Evolutionary conservation across 1,140 invertebrate genomes (phyloP), one percentile per base, ranked within the genome.

Genomic region (Brachionus paranguensis): DNA sequence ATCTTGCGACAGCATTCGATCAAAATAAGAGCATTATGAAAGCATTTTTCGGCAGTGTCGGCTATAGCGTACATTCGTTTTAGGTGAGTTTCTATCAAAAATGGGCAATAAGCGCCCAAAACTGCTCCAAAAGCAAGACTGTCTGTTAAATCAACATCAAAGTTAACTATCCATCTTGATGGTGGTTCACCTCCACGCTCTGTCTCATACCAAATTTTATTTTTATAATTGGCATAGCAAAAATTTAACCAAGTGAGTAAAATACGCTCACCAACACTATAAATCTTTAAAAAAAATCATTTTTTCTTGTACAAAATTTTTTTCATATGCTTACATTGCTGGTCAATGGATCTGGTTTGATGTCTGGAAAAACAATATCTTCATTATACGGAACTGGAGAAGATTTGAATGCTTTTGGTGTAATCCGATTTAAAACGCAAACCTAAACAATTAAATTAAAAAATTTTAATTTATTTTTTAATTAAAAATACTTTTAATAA

Each of bases 141-240:
- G 86, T 90, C 89, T 50, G 89, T 85, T 7, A 90, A 85, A 84
- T 90, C 89, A 87, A 87, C 87, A 84, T 90, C 89, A 87, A 89
- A 90, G 85, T 90, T 90, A 12, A 90, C 89, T 72, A 90, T 87
- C 89, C 89, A 90, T 24, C 89, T 85, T 33, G 88, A 85, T 11
- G 88, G 85, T 45, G 89, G 88, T 1, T 88, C 84, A 1, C 86
- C 20, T 87, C 88, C 87, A 86, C 88, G 87, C 3, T 84, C 43
- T 84, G 86, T 86, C 72, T 87, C 86, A 24, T 85, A 64, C 89
- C 89, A 90, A 41, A 89, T 86, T 17, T 85, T 78, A 24, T 86
- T 84, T 50, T 88, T 85, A 85, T 88, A 87, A 14, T 87, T 86
- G 85, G 89, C 88, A 86, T 89, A 90, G 60, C 87, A 85, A 81